Evolutionary conservation across 1,140 invertebrate species (phyloP).

Genomic region (Drosophila ogumai): DNA sequence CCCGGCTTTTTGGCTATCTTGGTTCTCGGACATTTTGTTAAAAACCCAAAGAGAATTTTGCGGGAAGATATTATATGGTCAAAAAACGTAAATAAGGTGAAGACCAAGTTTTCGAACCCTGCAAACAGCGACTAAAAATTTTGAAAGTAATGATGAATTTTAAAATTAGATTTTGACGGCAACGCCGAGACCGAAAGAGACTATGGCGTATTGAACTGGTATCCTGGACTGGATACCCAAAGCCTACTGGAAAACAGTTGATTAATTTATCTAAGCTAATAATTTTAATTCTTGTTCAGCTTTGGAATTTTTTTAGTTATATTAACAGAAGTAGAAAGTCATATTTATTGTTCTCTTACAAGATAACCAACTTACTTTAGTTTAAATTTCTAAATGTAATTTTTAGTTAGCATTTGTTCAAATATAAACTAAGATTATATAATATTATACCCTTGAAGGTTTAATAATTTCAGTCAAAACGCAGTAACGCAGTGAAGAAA

Average conservation of each 20-base stretch:
- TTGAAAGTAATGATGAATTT: neutral
- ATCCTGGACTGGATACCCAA: neutral
- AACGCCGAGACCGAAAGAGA: neutral
- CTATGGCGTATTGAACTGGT: neutral
- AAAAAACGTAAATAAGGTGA: neutral
- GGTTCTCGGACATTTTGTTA: slow-evolving; percentile 1
- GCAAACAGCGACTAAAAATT: neutral
- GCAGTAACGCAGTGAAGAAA: too few species aligned
- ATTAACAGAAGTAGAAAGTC: too few species aligned
- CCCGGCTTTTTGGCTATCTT: neutral
- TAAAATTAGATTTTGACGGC: neutral
- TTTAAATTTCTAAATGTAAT: too few species aligned
- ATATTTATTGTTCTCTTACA: too few species aligned
- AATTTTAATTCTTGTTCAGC: neutral
- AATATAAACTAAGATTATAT: too few species aligned
- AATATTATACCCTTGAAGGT: too few species aligned
- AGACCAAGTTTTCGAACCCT: neutral
- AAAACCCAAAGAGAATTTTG: neutral
- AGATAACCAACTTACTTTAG: too few species aligned
- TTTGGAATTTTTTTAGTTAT: neutral
- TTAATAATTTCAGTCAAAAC: too few species aligned
- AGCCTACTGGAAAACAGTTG: neutral
- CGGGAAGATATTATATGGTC: neutral
- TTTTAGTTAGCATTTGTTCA: too few species aligned
- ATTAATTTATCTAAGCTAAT: neutral